phyloP scores from a whole-genome alignment of 1,140 invertebrate genomes.

The Hetaerina americana region DNA sequence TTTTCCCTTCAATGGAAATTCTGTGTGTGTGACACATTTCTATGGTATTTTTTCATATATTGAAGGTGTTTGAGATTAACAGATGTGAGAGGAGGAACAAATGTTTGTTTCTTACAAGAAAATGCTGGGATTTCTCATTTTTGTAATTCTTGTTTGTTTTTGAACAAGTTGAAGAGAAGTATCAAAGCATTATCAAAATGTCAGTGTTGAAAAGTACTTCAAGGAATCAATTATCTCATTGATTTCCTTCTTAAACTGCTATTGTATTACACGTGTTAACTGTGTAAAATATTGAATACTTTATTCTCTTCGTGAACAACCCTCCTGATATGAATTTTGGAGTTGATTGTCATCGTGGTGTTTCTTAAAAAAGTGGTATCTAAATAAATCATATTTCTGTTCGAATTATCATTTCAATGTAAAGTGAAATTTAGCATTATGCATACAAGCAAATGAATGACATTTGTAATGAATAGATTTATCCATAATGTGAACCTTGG shows the following conservation, averaged over 20 bases:
- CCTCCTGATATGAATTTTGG: not conserved
- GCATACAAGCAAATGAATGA: too few relatives aligned
- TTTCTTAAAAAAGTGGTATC: too few relatives aligned
- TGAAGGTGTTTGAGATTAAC: not conserved
- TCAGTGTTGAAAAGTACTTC: not conserved
- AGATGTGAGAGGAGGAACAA: not conserved
- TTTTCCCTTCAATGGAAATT: not conserved
- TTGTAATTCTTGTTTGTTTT: not conserved
- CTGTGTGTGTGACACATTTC: not conserved
- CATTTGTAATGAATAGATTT: too few relatives aligned
- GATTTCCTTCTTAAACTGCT: not conserved
- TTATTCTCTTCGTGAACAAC: not conserved
- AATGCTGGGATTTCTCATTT: not conserved
- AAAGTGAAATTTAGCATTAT: too few relatives aligned
- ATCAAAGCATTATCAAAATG: not conserved
- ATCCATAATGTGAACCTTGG: too few relatives aligned
- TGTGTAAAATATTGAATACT: not conserved
- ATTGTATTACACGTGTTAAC: not conserved
- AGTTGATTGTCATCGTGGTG: not conserved
- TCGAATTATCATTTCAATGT: too few relatives aligned
- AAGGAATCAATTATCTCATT: not conserved
- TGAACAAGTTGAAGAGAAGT: not conserved
- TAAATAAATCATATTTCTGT: too few relatives aligned
- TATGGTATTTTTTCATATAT: not conserved
- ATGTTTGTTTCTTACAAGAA: not conserved